phyloP scores from a whole-genome alignment of 2,113 vertebrate genomes.

The Scomber japonicus region DNA sequence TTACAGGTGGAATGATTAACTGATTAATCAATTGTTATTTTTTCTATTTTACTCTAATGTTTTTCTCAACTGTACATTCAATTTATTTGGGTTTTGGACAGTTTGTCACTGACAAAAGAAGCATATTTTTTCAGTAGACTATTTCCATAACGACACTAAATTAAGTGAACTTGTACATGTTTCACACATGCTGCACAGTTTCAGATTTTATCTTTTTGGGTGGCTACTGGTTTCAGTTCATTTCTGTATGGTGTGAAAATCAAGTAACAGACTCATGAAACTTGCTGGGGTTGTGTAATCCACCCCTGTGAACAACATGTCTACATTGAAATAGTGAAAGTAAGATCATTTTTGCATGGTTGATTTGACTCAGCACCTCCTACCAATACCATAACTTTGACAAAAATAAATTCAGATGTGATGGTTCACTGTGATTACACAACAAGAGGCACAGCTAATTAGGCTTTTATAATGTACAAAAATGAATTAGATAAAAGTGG shows the following conservation, averaged over 20 bases:
- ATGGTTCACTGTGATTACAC: background rate
- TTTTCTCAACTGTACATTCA: too few species aligned
- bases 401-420: background rate
- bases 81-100: too few species aligned
- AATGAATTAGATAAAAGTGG: background rate
- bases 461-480: background rate
- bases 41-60: too few species aligned
- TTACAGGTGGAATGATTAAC: too few species aligned
- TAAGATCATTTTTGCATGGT: background rate
- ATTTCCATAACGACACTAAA: too few species aligned
- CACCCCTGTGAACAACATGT: too few species aligned
- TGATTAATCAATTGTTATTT: too few species aligned
- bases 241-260: background rate
- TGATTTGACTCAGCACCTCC: background rate
- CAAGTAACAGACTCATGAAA: background rate
- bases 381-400: background rate
- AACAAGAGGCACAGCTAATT: background rate
- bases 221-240: background rate
- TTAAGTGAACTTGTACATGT: too few species aligned
- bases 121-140: too few species aligned
- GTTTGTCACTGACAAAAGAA: too few species aligned
- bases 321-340: background rate
- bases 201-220: too few species aligned
- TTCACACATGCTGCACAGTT: too few species aligned
- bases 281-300: background rate